Conservation (phyloP, 1,140 invertebrate genomes). For the Trypoxylus dichotomus region DNA sequence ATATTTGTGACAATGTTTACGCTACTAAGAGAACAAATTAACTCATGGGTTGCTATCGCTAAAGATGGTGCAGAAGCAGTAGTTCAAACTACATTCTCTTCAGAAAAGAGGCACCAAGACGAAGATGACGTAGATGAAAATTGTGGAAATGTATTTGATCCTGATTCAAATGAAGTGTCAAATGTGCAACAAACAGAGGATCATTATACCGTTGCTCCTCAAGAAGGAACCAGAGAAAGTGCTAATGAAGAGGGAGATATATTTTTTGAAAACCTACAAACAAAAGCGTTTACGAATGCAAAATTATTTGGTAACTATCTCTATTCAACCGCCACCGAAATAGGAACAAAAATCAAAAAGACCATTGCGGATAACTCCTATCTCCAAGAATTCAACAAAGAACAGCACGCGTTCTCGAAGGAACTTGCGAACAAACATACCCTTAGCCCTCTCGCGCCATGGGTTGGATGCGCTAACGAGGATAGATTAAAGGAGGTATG, state of each 20-base stretch:
- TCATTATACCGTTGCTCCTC: background rate
- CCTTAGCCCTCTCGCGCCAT: conserved; percentile 82
- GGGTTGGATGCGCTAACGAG: conserved; percentile 88
- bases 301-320: background rate
- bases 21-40: background rate
- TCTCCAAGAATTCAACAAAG: background rate
- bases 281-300: background rate
- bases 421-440: conserved; percentile 62
- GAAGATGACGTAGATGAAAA: too few relatives aligned
- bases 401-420: background rate
- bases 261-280: background rate
- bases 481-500: conserved; percentile 91
- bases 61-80: background rate
- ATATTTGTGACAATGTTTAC: background rate
- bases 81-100: background rate
- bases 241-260: background rate
- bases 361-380: background rate
- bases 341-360: background rate
- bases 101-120: background rate
- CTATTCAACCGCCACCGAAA: background rate
- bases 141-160: too few relatives aligned
- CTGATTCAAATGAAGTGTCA: background rate
- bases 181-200: background rate
- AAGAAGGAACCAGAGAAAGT: background rate
- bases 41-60: background rate